Evolutionary conservation across 2,888 invertebrate genomes (phyloP), one percentile per base, ranked within the genome.

Genomic region (Latheticus oryzae): DNA sequence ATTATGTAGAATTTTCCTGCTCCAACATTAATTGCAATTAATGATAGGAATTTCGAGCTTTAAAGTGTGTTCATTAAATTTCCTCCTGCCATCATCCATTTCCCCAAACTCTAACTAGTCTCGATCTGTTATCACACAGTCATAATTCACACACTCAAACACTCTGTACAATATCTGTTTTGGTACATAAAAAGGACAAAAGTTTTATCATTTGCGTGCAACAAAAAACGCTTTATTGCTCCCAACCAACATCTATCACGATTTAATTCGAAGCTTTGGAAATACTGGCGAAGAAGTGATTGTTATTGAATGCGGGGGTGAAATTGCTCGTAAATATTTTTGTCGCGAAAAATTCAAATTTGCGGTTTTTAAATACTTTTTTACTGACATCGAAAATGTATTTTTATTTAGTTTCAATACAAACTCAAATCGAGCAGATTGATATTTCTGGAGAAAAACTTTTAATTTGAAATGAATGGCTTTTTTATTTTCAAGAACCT

Each of bases 41-140:
- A 42, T 26, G 35, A 35, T 7, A 26, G 8, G 42, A 11, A 26
- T 26, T 16, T 5, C 28, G 12, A 16, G 24, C 16, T 32, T 17
- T 42, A 45, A 38, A 45, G 19, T 45, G 45, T 13, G 32, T 45
- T 23, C 38, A 38, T 38, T 38, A 38, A 38, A 38, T 38, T 45
- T 45, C 45, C 37, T 37, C n/a, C n/a, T n/a, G 35, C 26, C 33
- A 21, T 21, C 24, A 42, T 24, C 26, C 26, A 26, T 26, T 26
- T n/a, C 42, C 26, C 26, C 13, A 12, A 26, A 24, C 26, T 26
- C 13, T 7, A 12, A 9, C 15, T 40, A 24, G 24, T 40, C 13
- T n/a, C 24, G 11, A 26, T 26, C 15, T 13, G 35, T 15, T 26
- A 42, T 42, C 42, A 11, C 2, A 26, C 26, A 3, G 26, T 26